A percentile compares a stretch with the other conserved stretches of the same genome.
Conservation (phyloP, 2,797 vertebrate species). For the Chromis chromis region DNA sequence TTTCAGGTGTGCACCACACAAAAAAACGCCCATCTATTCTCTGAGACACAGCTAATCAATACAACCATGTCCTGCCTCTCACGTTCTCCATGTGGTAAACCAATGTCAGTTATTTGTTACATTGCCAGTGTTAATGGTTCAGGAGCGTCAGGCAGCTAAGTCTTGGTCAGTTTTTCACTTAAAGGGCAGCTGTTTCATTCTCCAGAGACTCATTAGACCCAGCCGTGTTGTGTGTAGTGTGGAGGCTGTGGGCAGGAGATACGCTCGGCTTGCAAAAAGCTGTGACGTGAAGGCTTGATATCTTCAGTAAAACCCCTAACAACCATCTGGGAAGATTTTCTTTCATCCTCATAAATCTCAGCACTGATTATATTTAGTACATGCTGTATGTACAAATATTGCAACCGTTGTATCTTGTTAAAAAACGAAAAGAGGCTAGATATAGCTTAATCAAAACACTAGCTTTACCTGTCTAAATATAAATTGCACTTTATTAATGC, state of each 20-base stretch:
- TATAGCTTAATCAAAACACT: neutral
- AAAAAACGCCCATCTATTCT: constrained; percentile 10
- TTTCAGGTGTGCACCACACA: constrained; percentile 24
- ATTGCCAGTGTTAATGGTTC: constrained; percentile 69
- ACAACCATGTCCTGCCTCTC: constrained; percentile 13
- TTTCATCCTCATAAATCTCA: constrained; percentile 34
- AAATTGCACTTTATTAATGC: neutral
- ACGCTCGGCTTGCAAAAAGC: constrained; percentile 67
- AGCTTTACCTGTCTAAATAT: neutral
- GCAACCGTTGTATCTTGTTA: neutral
- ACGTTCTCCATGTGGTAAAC: constrained; percentile 39
- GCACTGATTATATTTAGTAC: neutral
- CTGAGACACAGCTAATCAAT: constrained; percentile 37
- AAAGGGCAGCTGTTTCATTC: constrained; percentile 74
- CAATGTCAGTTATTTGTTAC: constrained; percentile 67
- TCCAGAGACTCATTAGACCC: constrained; percentile 79
- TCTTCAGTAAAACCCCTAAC: constrained; percentile 62
- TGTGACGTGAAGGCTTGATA: constrained; percentile 61
- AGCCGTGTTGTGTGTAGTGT: constrained; percentile 61
- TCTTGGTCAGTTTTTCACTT: constrained; percentile 74
- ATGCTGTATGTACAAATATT: neutral
- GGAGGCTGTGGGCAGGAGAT: constrained; percentile 62
- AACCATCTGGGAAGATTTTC: constrained; percentile 15
- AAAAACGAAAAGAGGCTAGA: neutral
- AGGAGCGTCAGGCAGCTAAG: constrained; percentile 58